A percentile compares a stretch with the other conserved stretches of the same genome.
Evolutionary conservation across 2,113 vertebrate genomes (phyloP).

Genomic region (Miniopterus natalensis): DNA sequence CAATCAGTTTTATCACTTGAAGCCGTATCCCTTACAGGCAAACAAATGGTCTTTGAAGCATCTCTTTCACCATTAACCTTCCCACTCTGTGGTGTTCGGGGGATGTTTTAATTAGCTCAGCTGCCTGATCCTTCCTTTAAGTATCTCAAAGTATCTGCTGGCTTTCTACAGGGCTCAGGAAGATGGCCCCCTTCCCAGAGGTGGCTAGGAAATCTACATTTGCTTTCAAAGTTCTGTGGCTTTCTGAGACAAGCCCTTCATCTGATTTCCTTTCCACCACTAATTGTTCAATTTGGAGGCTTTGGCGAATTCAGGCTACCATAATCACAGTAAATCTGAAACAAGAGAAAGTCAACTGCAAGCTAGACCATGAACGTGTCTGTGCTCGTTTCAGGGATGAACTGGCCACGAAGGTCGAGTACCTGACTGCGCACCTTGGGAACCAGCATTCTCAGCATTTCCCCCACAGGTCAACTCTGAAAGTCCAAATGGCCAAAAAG

Average conservation of each 20-base stretch:
- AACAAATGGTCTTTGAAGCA: background rate
- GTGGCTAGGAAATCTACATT: background rate
- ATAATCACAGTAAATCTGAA: background rate
- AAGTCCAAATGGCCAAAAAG: background rate
- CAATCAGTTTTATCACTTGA: slow-evolving; percentile 24
- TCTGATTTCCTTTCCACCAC: background rate
- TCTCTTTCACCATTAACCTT: background rate
- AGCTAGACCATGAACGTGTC: fast-evolving
- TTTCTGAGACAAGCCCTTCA: background rate
- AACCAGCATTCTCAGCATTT: background rate
- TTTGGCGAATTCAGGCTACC: background rate
- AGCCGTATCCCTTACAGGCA: slow-evolving; percentile 43
- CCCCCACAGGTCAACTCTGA: background rate
- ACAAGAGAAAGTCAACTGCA: background rate
- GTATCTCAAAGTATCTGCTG: background rate
- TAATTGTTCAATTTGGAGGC: background rate
- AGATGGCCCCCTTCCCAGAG: background rate
- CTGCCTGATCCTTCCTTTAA: background rate
- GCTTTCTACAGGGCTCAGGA: background rate
- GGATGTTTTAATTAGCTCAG: slow-evolving; percentile 22
- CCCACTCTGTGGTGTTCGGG: background rate
- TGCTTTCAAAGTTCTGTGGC: background rate
- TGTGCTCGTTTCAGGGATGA: background rate
- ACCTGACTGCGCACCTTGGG: background rate
- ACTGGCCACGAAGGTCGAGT: background rate